These are phyloP conservation scores for Oryzias melastigma DNA, from an alignment of 2,113 vertebrate genomes.

Conservation along the genomic window DNA sequence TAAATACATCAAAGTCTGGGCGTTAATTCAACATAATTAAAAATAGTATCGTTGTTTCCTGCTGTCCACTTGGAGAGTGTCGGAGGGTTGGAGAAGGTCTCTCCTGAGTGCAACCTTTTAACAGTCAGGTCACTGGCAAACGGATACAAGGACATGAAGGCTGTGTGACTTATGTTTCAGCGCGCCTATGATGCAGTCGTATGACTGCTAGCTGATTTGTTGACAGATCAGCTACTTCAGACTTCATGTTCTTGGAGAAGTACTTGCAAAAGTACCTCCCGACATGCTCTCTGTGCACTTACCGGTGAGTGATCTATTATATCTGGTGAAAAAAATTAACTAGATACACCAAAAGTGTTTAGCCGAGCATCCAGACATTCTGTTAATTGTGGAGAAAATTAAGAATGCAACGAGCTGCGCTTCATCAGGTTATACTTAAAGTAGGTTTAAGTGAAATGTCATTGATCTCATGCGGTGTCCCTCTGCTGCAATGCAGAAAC, in stretches of 20 bases:
- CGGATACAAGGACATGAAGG: slow-evolving; percentile 37
- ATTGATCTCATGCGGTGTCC: slow-evolving; percentile 28
- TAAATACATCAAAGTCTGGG: slow-evolving; percentile 67
- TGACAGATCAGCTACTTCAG: slow-evolving; percentile 84
- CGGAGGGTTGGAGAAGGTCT: slow-evolving; percentile 19
- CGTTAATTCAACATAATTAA: slow-evolving; percentile 63
- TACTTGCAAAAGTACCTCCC: slow-evolving; percentile 20
- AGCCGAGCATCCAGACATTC: too few relatives aligned
- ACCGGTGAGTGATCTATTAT: neutral
- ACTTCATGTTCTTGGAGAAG: slow-evolving; percentile 82
- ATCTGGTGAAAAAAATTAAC: neutral
- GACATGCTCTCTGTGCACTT: neutral
- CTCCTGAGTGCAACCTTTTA: slow-evolving; percentile 62
- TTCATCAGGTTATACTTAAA: slow-evolving; percentile 20
- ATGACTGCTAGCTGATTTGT: slow-evolving; percentile 67
- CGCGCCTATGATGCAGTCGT: slow-evolving; percentile 40
- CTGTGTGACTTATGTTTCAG: slow-evolving; percentile 24
- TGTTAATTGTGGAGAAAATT: neutral
- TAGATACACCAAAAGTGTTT: too few relatives aligned
- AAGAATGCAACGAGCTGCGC: neutral
- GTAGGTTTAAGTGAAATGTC: slow-evolving; percentile 5
- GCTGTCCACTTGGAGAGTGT: slow-evolving; percentile 51
- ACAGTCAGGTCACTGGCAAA: slow-evolving; percentile 45
- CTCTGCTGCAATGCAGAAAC: slow-evolving; percentile 77
- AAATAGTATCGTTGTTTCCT: slow-evolving; percentile 70